Evolutionary conservation across 37 sponge, comb jelly and placozoan genomes (phyloP).

Genomic region (Eunapius fragilis): DNA sequence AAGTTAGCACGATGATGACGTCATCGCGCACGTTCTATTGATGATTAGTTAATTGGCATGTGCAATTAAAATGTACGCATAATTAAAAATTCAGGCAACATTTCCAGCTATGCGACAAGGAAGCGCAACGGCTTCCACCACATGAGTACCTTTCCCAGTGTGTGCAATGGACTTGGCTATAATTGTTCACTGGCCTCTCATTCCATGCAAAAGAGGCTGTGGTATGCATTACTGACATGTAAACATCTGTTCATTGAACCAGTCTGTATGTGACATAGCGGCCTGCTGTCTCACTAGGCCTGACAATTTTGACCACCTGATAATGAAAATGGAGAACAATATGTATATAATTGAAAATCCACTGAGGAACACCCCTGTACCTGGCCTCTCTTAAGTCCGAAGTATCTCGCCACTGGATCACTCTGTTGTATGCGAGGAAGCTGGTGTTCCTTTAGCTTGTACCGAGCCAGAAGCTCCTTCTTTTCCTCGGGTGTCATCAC

Average conservation of each 20-base stretch:
- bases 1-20: too few relatives aligned
- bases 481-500: slow-evolving; percentile 98
- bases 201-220: neutral
- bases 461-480: slow-evolving; percentile 89
- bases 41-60: too few relatives aligned
- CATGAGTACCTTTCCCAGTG: too few relatives aligned
- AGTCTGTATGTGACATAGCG: slow-evolving; percentile 98
- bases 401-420: slow-evolving; percentile 98
- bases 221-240: neutral
- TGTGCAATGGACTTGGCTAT: too few relatives aligned
- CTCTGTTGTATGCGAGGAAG: slow-evolving; percentile 94
- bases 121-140: too few relatives aligned
- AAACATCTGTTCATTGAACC: slow-evolving; percentile 61
- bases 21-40: too few relatives aligned
- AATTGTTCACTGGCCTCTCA: too few relatives aligned
- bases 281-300: slow-evolving; percentile 97
- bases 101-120: too few relatives aligned
- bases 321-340: neutral
- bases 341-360: too few relatives aligned
- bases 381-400: slow-evolving; percentile 97
- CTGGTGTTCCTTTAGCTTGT: slow-evolving; percentile 96
- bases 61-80: too few relatives aligned
- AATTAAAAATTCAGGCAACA: too few relatives aligned
- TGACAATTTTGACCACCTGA: slow-evolving; percentile 88
- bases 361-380: too few relatives aligned